Conservation (phyloP, 2,113 vertebrate genomes). For the Malurus cyaneus region DNA sequence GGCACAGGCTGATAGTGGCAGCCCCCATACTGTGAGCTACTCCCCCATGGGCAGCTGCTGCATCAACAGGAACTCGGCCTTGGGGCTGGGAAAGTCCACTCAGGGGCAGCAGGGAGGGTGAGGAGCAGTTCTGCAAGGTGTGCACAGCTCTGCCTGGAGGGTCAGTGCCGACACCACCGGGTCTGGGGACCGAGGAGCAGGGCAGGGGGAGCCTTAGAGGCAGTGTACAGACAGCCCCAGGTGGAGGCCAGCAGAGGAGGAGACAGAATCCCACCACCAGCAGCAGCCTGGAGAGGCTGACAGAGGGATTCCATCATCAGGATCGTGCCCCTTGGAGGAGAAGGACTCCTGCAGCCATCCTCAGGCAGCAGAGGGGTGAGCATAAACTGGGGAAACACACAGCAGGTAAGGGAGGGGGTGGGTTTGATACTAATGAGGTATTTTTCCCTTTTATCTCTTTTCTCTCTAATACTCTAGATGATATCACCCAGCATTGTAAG, state of each 20-base stretch:
- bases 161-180: accelerated
- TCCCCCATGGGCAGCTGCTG: background rate
- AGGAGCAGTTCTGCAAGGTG: background rate
- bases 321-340: background rate
- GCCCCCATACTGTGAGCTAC: accelerated
- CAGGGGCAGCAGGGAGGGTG: accelerated
- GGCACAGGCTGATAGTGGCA: background rate
- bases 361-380: background rate
- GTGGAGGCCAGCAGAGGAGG: background rate
- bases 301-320: background rate
- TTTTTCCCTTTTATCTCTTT: background rate
- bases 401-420: background rate
- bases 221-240: accelerated
- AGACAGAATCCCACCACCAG: background rate
- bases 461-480: background rate
- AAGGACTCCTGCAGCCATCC: background rate
- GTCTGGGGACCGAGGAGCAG: accelerated
- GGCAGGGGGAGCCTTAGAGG: background rate
- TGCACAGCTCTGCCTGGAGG: background rate
- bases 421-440: too few relatives aligned
- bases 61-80: background rate
- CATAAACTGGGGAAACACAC: background rate
- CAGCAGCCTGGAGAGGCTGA: background rate
- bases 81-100: background rate
- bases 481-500: background rate